Evolutionary conservation across 2,113 vertebrate species (phyloP).

Genomic region (Caretta caretta): DNA sequence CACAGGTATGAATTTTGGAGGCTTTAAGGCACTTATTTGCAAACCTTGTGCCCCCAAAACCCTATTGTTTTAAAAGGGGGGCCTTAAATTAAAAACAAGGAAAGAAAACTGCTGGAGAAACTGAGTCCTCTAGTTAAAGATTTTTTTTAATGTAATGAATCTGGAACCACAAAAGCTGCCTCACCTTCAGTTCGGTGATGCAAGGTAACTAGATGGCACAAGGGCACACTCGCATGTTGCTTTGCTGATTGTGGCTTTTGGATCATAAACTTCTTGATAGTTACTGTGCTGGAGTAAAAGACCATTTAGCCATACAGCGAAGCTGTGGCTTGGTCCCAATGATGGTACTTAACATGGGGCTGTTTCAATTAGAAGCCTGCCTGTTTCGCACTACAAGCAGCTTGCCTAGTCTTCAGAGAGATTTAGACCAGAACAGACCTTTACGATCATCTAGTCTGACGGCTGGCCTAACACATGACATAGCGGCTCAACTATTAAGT

Average conservation of each 20-base stretch:
- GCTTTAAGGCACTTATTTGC: neutral
- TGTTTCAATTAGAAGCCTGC: neutral
- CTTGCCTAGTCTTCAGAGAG: neutral
- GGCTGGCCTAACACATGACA: neutral
- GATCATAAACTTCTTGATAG: neutral
- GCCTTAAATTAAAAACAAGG: neutral
- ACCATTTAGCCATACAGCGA: neutral
- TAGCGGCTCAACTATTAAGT: neutral
- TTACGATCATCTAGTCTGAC: neutral
- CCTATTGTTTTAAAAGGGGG: neutral
- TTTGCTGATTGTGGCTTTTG: neutral
- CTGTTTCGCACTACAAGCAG: neutral
- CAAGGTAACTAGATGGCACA: neutral
- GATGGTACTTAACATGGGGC: accelerated
- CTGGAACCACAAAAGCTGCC: neutral
- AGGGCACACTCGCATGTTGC: neutral
- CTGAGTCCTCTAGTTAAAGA: neutral
- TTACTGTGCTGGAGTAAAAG: neutral
- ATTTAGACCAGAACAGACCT: neutral
- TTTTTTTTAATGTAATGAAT: neutral
- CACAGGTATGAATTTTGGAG: neutral
- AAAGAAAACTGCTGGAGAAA: neutral
- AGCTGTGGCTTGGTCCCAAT: neutral
- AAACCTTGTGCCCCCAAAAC: neutral
- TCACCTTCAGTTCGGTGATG: neutral